phyloP scores from a whole-genome alignment of 2,113 vertebrate genomes.

The Pelecanus crispus region DNA sequence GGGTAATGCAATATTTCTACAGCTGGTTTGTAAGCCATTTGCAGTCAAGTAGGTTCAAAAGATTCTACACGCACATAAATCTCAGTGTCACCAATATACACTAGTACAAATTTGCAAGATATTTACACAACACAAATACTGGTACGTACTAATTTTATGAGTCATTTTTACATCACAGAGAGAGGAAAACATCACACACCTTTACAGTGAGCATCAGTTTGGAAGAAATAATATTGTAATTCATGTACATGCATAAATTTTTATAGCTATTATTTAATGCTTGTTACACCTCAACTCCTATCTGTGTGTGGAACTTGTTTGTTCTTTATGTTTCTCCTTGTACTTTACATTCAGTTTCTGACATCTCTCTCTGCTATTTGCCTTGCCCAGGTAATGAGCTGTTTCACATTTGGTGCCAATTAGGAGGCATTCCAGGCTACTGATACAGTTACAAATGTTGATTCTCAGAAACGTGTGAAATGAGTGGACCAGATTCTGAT shows the following conservation, averaged over 20 bases:
- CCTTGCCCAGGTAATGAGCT: constrained; percentile 32
- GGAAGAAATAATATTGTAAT: background rate
- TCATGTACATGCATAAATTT: background rate
- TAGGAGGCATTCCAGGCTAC: constrained; percentile 20
- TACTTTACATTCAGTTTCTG: background rate
- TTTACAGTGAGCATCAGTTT: background rate
- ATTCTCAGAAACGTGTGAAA: background rate
- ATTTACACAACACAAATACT: background rate
- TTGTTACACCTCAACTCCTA: background rate
- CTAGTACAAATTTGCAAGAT: background rate
- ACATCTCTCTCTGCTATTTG: background rate
- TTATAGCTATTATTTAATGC: constrained; percentile 16
- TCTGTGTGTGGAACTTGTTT: background rate
- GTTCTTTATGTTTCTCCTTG: background rate
- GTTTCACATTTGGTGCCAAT: constrained; percentile 27
- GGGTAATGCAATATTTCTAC: background rate
- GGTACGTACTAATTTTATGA: background rate
- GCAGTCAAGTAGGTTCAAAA: background rate
- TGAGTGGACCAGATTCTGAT: background rate
- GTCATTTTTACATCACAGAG: background rate
- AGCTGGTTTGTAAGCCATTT: background rate
- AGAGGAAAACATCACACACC: background rate
- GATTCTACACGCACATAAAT: background rate
- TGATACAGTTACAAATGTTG: background rate
- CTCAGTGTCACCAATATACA: background rate